These are phyloP conservation scores for Iphiclides podalirius DNA, from an alignment of 2,888 invertebrate genomes.

Conservation along the genomic window DNA sequence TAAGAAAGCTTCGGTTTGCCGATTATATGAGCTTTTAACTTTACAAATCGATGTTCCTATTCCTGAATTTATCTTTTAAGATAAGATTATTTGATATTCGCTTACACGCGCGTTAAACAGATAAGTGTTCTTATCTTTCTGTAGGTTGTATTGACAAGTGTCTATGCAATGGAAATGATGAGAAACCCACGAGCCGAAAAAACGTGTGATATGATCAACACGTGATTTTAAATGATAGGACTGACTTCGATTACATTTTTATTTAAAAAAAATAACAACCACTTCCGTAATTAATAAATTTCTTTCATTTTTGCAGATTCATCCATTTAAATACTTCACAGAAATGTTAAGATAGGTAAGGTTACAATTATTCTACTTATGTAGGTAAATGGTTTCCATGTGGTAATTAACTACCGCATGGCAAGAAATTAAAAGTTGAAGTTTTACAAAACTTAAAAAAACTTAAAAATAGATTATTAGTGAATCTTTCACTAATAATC, in stretches of 20 bases:
- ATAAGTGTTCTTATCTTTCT: constrained; percentile 26
- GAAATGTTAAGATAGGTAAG: too few species aligned
- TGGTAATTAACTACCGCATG: too few species aligned
- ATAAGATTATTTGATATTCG: constrained; percentile 11
- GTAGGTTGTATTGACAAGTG: constrained; percentile 25
- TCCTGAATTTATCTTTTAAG: constrained; percentile 3
- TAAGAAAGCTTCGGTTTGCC: not conserved
- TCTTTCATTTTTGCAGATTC: not conserved
- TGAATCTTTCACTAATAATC: too few species aligned
- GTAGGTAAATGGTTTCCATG: too few species aligned
- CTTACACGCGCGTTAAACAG: not conserved
- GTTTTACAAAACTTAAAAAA: too few species aligned
- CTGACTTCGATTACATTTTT: constrained; percentile 38
- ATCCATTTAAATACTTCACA: too few species aligned
- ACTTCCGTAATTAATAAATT: not conserved
- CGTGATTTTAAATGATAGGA: constrained; percentile 54
- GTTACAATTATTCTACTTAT: too few species aligned
- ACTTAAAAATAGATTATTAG: too few species aligned
- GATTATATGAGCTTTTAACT: constrained; percentile 1
- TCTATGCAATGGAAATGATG: constrained; percentile 47
- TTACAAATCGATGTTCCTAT: constrained; percentile 1
- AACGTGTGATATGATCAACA: constrained; percentile 59
- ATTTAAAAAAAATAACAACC: not conserved
- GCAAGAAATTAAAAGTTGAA: too few species aligned
- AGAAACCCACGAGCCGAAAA: constrained; percentile 69